phyloP scores from a whole-genome alignment of 1,140 invertebrate species.

The Drosophila kurseongensis region DNA sequence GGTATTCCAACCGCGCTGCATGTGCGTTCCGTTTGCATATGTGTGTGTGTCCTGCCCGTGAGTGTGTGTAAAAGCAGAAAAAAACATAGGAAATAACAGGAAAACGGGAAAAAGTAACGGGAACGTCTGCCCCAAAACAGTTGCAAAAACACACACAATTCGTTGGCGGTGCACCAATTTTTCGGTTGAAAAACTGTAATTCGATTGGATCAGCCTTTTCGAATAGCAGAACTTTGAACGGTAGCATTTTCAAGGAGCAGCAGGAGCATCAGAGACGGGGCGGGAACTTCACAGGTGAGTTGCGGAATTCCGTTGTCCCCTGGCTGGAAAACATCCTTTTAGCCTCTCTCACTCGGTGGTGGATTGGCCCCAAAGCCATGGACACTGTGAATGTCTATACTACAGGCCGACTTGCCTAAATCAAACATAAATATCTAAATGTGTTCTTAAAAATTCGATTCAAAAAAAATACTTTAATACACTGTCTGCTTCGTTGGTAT shows the following conservation, averaged over 20 bases:
- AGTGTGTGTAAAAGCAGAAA: conserved; percentile 40
- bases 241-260: conserved; percentile 6
- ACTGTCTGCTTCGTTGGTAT: too few relatives aligned
- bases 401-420: conserved; percentile 31
- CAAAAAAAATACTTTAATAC: too few relatives aligned
- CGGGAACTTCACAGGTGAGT: conserved; percentile 48
- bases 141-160: conserved; percentile 16
- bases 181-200: conserved; percentile 36
- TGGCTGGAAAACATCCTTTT: conserved; percentile 47
- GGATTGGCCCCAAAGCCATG: conserved; percentile 36
- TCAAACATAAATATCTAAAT: background rate
- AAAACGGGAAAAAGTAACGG: conserved; percentile 50
- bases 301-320: conserved; percentile 53
- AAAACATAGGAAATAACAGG: conserved; percentile 38
- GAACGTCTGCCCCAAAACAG: conserved; percentile 38
- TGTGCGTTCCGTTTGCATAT: conserved; percentile 56
- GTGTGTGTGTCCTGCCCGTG: conserved; percentile 33
- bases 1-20: conserved; percentile 62
- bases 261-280: conserved; percentile 19
- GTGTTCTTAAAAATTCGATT: too few relatives aligned
- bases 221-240: conserved; percentile 14
- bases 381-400: conserved; percentile 41
- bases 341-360: conserved; percentile 22
- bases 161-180: conserved; percentile 16
- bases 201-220: conserved; percentile 33